These are phyloP conservation scores for Microcebus tavaratra DNA, from an alignment of 2,113 vertebrate species.

Conservation along the genomic window DNA sequence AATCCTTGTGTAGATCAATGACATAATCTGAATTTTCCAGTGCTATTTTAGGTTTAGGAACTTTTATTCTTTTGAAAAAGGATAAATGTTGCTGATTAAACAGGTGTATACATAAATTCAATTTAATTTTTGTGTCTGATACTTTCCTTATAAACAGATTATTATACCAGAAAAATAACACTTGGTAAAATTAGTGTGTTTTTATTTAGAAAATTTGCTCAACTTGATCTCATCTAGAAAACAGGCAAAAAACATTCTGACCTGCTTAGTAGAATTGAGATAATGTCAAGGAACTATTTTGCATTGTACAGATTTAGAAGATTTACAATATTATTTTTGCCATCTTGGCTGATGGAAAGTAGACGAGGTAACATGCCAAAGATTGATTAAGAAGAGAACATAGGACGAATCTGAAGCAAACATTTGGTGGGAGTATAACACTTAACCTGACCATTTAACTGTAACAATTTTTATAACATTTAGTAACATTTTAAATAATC, in stretches of 20 bases:
- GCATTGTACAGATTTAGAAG: background rate
- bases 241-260: background rate
- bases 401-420: background rate
- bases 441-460: background rate
- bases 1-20: background rate
- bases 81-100: background rate
- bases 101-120: background rate
- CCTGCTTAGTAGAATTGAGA: background rate
- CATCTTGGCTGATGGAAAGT: background rate
- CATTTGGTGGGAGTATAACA: background rate
- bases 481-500: background rate
- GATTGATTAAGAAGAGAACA: conserved; percentile 2
- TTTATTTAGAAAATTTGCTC: conserved; percentile 28
- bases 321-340: background rate
- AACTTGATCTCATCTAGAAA: background rate
- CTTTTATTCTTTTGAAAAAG: background rate
- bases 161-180: background rate
- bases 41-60: background rate
- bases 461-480: background rate
- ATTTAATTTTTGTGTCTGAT: background rate
- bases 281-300: background rate
- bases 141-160: background rate
- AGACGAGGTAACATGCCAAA: background rate
- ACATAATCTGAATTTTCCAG: background rate
- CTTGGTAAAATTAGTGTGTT: conserved; percentile 10